Base-by-base conservation (phyloP, 2,113 vertebrate genomes). In the Lagenorhynchus albirostris region DNA sequence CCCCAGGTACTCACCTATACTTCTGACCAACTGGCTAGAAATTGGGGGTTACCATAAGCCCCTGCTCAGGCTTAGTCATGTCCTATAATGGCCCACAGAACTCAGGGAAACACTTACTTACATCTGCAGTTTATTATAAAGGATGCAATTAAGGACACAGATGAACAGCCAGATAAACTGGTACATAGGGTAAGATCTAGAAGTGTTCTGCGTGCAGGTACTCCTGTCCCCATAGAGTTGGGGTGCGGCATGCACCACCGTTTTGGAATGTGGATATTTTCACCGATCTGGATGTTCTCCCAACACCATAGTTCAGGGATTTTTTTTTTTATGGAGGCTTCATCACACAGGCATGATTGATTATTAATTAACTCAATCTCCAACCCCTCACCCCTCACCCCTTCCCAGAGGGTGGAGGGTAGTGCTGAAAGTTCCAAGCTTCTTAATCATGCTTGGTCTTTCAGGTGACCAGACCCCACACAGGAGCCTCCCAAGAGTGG, bases 191-290 rank as follows among this genome's bases (percentile, higher is more conserved):
- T 29, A 60, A 76, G 23, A 76, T 23, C 77, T 36, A 58, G 68
- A 44, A 90, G 36, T 20, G 44, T 76, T 36, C 29, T 23, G 2
- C 36, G 17, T 23, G n/a, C 60, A 53, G 31, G 3, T 4, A 1
- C 15, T 41, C 73, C 68, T 65, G 55, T 41, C 58, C 25, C 67
- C 6, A 0, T 12, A 25, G 67, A 74, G 29, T 0, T 83, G 23
- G 11, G 25, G 15, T 65, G 23, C 4, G 0, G 4, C 20, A 0
- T 8, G 47, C 1, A 5, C 44, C 65, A 26, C 18, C 29, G 21
- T 89, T 55, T 44, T 44, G 53, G 5, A 29, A 41, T 3, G 7
- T 55, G n/a, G n/a, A 41, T 65, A 15, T 38, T 13, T 82, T 65
- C 44, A 65, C 38, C 86, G 55, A 36, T 58, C 29, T 5, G 6